Percentiles rank a stretch among this genome's conserved stretches.
phyloP scores from a whole-genome alignment of 2,888 invertebrate species.

The Chloromyia formosa region DNA sequence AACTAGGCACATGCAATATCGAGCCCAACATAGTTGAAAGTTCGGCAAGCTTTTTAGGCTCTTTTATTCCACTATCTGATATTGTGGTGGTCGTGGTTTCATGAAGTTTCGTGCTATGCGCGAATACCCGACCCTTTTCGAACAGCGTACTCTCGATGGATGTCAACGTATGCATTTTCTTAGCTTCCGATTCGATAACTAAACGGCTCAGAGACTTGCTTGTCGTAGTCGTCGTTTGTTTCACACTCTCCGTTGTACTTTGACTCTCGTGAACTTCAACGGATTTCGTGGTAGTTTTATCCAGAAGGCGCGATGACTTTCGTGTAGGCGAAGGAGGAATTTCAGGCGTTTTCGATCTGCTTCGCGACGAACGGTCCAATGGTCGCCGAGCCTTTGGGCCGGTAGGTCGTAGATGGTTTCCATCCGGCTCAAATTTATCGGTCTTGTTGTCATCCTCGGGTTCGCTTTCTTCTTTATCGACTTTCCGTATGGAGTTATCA shows the following conservation, averaged over 20 bases:
- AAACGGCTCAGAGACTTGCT: constrained; percentile 45
- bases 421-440: not conserved
- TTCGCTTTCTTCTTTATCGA: constrained; percentile 8
- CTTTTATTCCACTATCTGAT: not conserved
- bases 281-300: not conserved
- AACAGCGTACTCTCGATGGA: not conserved
- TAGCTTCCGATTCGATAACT: constrained; percentile 44
- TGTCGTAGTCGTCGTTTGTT: constrained; percentile 15
- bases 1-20: not conserved
- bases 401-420: not conserved
- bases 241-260: constrained; percentile 5
- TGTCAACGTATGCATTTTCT: constrained; percentile 1
- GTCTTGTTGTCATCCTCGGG: constrained; percentile 2
- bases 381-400: constrained; percentile 43
- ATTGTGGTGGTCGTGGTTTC: not conserved
- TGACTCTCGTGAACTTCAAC: not conserved
- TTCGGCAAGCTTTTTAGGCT: not conserved
- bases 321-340: constrained; percentile 42
- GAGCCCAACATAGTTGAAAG: not conserved
- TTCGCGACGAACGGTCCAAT: constrained; percentile 31
- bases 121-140: not conserved
- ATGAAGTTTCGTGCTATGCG: constrained; percentile 25
- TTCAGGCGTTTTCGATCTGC: constrained; percentile 48
- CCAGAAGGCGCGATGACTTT: constrained; percentile 34
- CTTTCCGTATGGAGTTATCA: constrained; percentile 14